Percentiles rank a stretch among this genome's conserved stretches.
Conservation (phyloP, 2,888 invertebrate species). For the Acrocera orbiculus region DNA sequence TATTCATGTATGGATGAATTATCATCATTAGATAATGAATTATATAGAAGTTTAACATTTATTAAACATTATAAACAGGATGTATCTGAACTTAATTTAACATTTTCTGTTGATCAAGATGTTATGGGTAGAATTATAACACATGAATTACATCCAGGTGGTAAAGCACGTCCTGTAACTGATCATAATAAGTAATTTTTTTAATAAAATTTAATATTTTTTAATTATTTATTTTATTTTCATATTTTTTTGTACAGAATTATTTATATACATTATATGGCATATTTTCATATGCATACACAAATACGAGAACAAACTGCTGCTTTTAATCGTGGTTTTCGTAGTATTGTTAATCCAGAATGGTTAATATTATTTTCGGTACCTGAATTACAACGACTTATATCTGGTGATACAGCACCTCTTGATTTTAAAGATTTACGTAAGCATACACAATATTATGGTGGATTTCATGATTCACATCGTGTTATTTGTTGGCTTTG, state of each 20-base stretch:
- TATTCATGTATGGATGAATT: constrained; percentile 98
- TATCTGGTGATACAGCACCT: constrained; percentile 90
- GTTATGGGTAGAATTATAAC: constrained; percentile 84
- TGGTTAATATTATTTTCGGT: constrained; percentile 91
- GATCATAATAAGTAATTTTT: constrained; percentile 78
- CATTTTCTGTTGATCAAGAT: constrained; percentile 93
- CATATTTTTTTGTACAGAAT: no score
- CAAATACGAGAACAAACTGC: constrained; percentile 95
- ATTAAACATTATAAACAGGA: constrained; percentile 90
- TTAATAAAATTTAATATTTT: constrained; percentile 1
- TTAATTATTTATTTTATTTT: constrained; percentile 2
- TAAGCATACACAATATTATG: constrained; percentile 94
- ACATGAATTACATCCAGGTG: constrained; percentile 90
- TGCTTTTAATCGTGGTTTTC: constrained; percentile 91
- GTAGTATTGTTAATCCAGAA: constrained; percentile 85
- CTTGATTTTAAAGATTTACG: constrained; percentile 74
- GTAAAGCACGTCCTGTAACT: constrained; percentile 79
- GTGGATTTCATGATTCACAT: constrained; percentile 97
- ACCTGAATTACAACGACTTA: constrained; percentile 85
- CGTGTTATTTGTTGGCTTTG: constrained; percentile 96
- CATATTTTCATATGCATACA: constrained; percentile 94
- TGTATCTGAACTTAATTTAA: constrained; percentile 80
- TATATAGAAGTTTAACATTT: constrained; percentile 89
- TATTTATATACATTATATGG: constrained; percentile 95
- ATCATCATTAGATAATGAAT: constrained; percentile 86